These are phyloP conservation scores for Oryzias dopingdopingensis DNA, from an alignment of 2,797 vertebrate genomes.

Conservation along the genomic window DNA sequence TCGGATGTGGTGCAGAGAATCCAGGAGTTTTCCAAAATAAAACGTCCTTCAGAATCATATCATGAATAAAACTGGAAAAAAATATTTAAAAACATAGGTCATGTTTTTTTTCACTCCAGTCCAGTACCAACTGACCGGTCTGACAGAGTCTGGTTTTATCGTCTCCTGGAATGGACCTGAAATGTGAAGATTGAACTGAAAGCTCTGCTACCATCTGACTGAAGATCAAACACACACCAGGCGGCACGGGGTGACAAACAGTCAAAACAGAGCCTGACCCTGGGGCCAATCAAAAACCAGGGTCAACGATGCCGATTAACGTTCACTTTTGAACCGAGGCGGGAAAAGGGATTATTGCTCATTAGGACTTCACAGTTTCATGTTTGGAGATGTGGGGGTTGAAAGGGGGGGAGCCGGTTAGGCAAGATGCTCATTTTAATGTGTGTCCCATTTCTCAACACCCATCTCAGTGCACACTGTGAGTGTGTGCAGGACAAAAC, in stretches of 20 bases:
- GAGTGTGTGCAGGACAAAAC: not conserved
- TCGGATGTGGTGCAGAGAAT: too few relatives aligned
- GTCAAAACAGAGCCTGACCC: constrained; percentile 76
- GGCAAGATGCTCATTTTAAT: not conserved
- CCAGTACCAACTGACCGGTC: too few relatives aligned
- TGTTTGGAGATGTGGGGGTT: constrained; percentile 42
- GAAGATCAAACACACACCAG: constrained; percentile 68
- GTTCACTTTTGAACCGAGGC: constrained; percentile 48
- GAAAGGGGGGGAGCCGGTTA: not conserved
- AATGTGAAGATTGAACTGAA: constrained; percentile 60
- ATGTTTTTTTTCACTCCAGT: too few relatives aligned
- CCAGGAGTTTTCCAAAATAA: too few relatives aligned
- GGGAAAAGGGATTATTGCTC: constrained; percentile 64
- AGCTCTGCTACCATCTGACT: constrained; percentile 52
- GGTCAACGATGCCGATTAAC: constrained; percentile 62
- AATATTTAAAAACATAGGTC: too few relatives aligned
- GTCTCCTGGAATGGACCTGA: constrained; percentile 37
- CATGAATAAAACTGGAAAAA: too few relatives aligned
- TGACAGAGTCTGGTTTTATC: constrained; percentile 4
- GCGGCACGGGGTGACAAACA: constrained; percentile 59
- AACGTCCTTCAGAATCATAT: too few relatives aligned
- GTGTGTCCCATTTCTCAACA: not conserved
- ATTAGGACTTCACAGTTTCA: constrained; percentile 66
- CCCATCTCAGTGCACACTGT: constrained; percentile 8
- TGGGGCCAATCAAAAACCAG: constrained; percentile 58